These are phyloP conservation scores for Dipodomys stephensi DNA, from an alignment of 2,113 vertebrate genomes.

Conservation along the genomic window DNA sequence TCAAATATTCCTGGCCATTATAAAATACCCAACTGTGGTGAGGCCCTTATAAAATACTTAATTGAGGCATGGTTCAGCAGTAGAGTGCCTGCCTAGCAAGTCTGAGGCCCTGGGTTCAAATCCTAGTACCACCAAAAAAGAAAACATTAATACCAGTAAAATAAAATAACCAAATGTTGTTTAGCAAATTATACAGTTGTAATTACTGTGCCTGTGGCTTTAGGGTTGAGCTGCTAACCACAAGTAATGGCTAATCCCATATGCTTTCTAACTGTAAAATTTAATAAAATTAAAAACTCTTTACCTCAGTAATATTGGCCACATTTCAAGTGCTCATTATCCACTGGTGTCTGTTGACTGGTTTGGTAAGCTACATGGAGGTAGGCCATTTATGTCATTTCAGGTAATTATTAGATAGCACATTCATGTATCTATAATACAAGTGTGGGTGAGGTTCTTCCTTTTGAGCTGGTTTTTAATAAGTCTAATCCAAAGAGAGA, in stretches of 20 bases:
- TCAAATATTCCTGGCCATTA: background rate
- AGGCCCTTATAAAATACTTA: too few relatives aligned
- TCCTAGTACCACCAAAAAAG: too few relatives aligned
- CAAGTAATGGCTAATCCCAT: background rate
- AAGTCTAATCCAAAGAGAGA: background rate
- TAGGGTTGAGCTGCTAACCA: background rate
- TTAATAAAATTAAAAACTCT: background rate
- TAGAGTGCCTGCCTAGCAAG: too few relatives aligned
- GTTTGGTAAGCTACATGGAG: rapidly evolving
- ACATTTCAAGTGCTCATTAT: background rate
- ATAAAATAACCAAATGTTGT: background rate
- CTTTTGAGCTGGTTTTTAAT: background rate
- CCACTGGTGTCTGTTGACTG: background rate
- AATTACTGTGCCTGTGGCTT: background rate
- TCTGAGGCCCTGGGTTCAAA: too few relatives aligned
- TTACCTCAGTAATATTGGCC: background rate
- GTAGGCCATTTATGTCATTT: background rate
- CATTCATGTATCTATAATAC: background rate
- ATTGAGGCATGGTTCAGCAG: too few relatives aligned
- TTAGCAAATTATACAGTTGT: background rate
- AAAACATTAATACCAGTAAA: too few relatives aligned
- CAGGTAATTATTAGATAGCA: background rate
- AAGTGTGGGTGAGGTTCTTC: background rate
- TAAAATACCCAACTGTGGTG: background rate
- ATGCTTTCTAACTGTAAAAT: background rate